A percentile compares a stretch with the other conserved stretches of the same genome.
Evolutionary conservation across 1,140 invertebrate genomes (phyloP).

Genomic region (Bemisia tabaci): DNA sequence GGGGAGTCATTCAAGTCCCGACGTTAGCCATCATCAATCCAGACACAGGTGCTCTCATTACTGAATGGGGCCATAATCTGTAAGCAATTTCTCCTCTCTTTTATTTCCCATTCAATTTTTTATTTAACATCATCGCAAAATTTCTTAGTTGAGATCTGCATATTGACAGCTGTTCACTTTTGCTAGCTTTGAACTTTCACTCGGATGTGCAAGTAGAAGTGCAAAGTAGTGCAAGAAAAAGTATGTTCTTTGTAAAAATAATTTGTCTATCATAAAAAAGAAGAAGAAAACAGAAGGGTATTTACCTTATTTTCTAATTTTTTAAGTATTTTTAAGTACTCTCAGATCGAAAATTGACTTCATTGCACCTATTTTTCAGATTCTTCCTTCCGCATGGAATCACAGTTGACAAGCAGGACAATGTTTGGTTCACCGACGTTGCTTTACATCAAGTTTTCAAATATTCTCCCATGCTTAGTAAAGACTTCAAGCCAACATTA

Average conservation of each 20-base stretch:
- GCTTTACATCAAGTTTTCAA: constrained; percentile 86
- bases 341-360: too few relatives aligned
- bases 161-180: too few relatives aligned
- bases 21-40: constrained; percentile 62
- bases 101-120: too few relatives aligned
- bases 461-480: constrained; percentile 36
- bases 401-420: constrained; percentile 64
- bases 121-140: too few relatives aligned
- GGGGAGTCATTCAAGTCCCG: constrained; percentile 53
- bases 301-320: too few relatives aligned
- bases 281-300: too few relatives aligned
- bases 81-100: constrained; percentile 32
- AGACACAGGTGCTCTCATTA: constrained; percentile 49
- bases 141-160: too few relatives aligned
- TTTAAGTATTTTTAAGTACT: too few relatives aligned
- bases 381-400: constrained; percentile 92
- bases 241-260: not conserved
- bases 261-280: not conserved
- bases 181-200: too few relatives aligned
- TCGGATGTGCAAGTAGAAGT: too few relatives aligned
- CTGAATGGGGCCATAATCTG: constrained; percentile 66
- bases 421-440: constrained; percentile 85
- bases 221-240: too few relatives aligned
- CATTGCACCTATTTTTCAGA: too few relatives aligned
- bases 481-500: constrained; percentile 9